Evolutionary conservation across 2,888 invertebrate species (phyloP), one percentile per base, ranked within the genome.

Genomic region (Oscheius sp.): DNA sequence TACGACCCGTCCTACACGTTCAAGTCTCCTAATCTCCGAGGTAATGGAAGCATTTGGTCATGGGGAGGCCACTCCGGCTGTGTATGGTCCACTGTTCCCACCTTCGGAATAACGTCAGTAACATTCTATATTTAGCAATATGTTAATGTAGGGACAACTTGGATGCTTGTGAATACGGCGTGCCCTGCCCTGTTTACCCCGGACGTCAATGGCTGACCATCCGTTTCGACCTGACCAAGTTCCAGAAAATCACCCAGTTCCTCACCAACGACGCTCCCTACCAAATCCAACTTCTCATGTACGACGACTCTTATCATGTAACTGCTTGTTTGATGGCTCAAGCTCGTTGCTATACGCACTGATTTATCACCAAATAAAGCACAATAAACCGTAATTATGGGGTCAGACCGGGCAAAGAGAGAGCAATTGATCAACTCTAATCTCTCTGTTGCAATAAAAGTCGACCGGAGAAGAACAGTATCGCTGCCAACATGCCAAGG

Each of bases 61-160:
- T 85, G 82, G 72, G 62, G 72, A 9, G 84, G 84, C 60, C 80
- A 77, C 77, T 21, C 57, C 29, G 81, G 79, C 57, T 85, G 85
- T 73, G 60, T 53, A 0, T 85, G 85, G 85, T 73, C 78, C 10
- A 66, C 78, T 10, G 66, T 85, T n/a, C 82, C 80, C 59, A 85
- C 85, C 55, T 75, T 84, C 50, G 84, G 83, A 42, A 70, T 84
- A 13, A 66, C 84, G 62, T 74, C 29, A 68, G 65, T 65, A n/a
- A 13, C n/a, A 29, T 33, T 33, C 35, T 5, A 10, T 33, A 59
- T 9, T 7, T 33, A 5, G 7, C 29, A 32, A 2, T 35, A 29
- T 37, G 29, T 33, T 60, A 11, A 33, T 71, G 2, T 37, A 71
- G 71, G 47, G 76, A 74, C 50, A 62, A 77, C 65, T 66, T 81